Evolutionary conservation across 2,113 vertebrate genomes (phyloP), one percentile per base, ranked within the genome.

Genomic region (Lamprologus lemairii): DNA sequence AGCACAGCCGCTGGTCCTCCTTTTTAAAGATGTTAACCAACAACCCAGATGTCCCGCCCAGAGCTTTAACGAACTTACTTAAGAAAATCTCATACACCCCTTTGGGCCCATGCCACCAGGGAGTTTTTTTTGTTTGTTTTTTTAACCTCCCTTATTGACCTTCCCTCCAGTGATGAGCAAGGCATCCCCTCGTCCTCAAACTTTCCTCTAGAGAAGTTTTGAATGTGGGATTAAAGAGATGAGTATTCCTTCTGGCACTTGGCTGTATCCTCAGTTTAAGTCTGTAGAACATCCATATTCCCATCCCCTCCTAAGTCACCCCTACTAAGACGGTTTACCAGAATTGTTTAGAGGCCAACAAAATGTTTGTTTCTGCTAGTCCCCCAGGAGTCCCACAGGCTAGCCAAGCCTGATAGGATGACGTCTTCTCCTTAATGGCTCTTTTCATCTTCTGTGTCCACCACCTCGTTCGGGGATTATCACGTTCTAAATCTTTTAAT

Each of bases 51-150:
- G 19, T n/a, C 19, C 33, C 2, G 0, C 33, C 19, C 10, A 65
- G 4, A 0, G 33, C 60, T 37, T 65, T n/a, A 65, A 65, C 1
- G 0, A 21, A n/a, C 19, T 65, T 60, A 31, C 26, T 31, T 65
- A 37, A 65, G 10, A n/a, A n/a, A 65, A 37, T 65, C 6, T 65
- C 31, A 65, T 37, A 35, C 31, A 63, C 17, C 60, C 31, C 33
- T 37, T n/a, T 37, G 60, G 6, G 10, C 31, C 10, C 10, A 1
- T n/a, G 17, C 60, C 31, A 37, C 17, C 17, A 65, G 10, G 31
- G 31, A 65, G 6, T n/a, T 35, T 55, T 55, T n/a, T 65, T 37
- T 65, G 19, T 33, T 63, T 0, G 28, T n/a, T 65, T 37, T 35
- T 13, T 37, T 7, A 21, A 65, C 31, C 60, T 65, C 33, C 33